Percentiles rank a stretch among this genome's conserved stretches.
Conservation (phyloP, 1,140 invertebrate species). For the Aphelinus certus region DNA sequence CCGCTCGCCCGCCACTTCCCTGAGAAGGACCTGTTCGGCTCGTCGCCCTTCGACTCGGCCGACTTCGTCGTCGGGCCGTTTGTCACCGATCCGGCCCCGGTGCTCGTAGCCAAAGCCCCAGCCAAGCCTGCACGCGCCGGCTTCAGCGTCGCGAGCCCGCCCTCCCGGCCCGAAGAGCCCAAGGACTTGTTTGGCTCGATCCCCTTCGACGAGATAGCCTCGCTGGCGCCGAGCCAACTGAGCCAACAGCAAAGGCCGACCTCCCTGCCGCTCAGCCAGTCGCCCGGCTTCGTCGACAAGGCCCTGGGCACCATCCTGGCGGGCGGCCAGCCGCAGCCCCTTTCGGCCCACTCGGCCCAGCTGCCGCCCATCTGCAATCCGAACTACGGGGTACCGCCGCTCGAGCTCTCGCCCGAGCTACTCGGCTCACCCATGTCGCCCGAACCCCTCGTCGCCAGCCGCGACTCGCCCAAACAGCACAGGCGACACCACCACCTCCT, state of each 20-base stretch:
- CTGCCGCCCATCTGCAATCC: slow-evolving; percentile 28
- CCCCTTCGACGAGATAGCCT: slow-evolving; percentile 68
- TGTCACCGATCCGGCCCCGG: slow-evolving; percentile 24
- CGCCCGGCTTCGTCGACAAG: slow-evolving; percentile 50
- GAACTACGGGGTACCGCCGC: slow-evolving; percentile 41
- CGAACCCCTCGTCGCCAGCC: slow-evolving; percentile 52
- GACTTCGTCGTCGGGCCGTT: slow-evolving; percentile 38
- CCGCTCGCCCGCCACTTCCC: slow-evolving; percentile 16
- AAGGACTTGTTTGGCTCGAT: slow-evolving; percentile 72
- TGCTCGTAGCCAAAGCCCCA: too few relatives aligned
- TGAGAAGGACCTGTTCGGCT: slow-evolving; percentile 67
- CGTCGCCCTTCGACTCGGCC: slow-evolving; percentile 65
- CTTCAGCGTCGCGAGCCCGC: neutral
- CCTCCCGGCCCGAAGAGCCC: slow-evolving; percentile 22
- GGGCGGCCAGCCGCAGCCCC: slow-evolving; percentile 31
- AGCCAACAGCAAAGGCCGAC: slow-evolving; percentile 54
- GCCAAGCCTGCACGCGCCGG: too few relatives aligned
- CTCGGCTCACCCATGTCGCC: slow-evolving; percentile 54
- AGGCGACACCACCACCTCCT: slow-evolving; percentile 45
- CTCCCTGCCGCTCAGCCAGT: slow-evolving; percentile 56
- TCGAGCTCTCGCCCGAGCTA: slow-evolving; percentile 29
- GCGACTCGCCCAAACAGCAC: slow-evolving; percentile 53
- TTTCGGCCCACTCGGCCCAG: slow-evolving; percentile 36
- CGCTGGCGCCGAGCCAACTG: slow-evolving; percentile 42
- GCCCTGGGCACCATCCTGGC: slow-evolving; percentile 48